Conservation (phyloP, 2,888 invertebrate genomes). For the Folsomia manolachei region DNA sequence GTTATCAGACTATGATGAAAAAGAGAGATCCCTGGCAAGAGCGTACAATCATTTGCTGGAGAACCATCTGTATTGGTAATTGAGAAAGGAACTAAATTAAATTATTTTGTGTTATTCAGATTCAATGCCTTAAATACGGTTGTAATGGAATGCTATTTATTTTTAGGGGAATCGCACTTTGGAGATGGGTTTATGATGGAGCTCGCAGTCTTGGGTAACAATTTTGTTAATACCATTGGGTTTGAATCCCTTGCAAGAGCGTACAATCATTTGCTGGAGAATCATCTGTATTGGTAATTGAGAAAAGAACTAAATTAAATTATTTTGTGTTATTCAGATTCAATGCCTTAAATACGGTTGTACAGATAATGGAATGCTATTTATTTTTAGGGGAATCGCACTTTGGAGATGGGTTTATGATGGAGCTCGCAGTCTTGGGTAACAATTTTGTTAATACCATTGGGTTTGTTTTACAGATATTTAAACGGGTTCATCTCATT, state of each 20-base stretch:
- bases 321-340: too few species aligned
- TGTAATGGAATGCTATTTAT: too few species aligned
- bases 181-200: slow-evolving; percentile 49
- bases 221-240: slow-evolving; percentile 19
- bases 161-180: slow-evolving; percentile 46
- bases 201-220: slow-evolving; percentile 26
- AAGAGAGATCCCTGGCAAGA: slow-evolving; percentile 29
- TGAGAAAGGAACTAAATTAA: too few species aligned
- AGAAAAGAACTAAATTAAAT: too few species aligned
- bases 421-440: slow-evolving; percentile 33
- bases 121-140: too few species aligned
- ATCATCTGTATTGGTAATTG: slow-evolving; percentile 49
- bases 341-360: neutral
- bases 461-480: neutral
- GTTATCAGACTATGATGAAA: slow-evolving; percentile 19
- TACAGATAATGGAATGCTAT: neutral
- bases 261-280: slow-evolving; percentile 43
- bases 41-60: slow-evolving; percentile 45
- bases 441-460: too few species aligned
- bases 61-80: slow-evolving; percentile 47
- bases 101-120: too few species aligned
- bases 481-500: too few species aligned
- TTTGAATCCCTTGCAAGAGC: slow-evolving; percentile 36
- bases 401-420: slow-evolving; percentile 50
- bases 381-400: slow-evolving; percentile 42